phyloP scores from a whole-genome alignment of 2,888 invertebrate genomes.

The Germaria angustata region DNA sequence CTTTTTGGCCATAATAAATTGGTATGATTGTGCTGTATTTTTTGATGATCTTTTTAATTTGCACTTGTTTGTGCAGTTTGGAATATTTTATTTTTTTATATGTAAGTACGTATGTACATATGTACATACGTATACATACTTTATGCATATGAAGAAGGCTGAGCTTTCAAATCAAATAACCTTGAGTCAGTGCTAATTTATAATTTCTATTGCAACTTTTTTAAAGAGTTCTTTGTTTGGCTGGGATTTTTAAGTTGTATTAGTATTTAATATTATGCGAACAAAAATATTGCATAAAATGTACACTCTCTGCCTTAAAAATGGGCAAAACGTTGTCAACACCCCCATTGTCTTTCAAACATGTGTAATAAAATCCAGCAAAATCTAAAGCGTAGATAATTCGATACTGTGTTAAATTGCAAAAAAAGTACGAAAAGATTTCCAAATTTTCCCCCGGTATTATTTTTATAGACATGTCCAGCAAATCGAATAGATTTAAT shows the following conservation, averaged over 20 bases:
- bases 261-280: not conserved
- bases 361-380: too few relatives aligned
- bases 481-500: too few relatives aligned
- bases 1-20: constrained; percentile 26
- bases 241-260: not conserved
- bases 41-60: constrained; percentile 35
- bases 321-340: too few relatives aligned
- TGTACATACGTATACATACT: not conserved
- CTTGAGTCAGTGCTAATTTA: constrained; percentile 57
- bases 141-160: constrained; percentile 21
- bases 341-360: too few relatives aligned
- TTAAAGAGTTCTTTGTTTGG: constrained; percentile 17
- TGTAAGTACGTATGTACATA: not conserved
- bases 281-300: too few relatives aligned
- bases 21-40: not conserved
- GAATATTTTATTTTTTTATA: constrained; percentile 4
- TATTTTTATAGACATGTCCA: too few relatives aligned
- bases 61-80: constrained; percentile 54
- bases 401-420: too few relatives aligned
- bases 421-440: too few relatives aligned
- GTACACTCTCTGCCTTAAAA: too few relatives aligned
- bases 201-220: constrained; percentile 33
- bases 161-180: constrained; percentile 29
- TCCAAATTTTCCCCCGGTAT: too few relatives aligned
- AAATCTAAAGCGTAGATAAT: too few relatives aligned